A percentile compares a stretch with the other conserved stretches of the same genome.
Evolutionary conservation across 2,797 vertebrate species (phyloP).

Genomic region (Falco concolor): DNA sequence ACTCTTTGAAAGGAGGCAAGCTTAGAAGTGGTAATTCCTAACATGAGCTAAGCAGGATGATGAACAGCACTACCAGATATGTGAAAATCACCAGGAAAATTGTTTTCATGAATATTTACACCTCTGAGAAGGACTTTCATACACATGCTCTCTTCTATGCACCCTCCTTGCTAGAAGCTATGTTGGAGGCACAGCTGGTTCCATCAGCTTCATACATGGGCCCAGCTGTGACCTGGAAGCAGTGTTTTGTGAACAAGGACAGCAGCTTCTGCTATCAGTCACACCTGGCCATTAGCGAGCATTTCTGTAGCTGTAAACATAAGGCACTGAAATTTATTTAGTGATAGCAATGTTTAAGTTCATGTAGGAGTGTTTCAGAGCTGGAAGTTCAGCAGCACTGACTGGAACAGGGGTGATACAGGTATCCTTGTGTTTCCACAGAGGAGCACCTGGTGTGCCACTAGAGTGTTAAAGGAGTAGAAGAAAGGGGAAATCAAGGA

Average conservation of each 20-base stretch:
- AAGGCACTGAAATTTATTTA: background rate
- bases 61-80: background rate
- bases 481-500: background rate
- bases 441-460: background rate
- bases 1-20: background rate
- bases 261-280: background rate
- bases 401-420: background rate
- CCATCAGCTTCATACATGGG: background rate
- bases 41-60: background rate
- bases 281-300: background rate
- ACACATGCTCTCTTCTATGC: rapidly evolving
- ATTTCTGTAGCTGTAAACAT: background rate
- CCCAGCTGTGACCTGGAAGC: background rate
- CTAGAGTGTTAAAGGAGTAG: background rate
- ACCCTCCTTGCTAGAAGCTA: background rate
- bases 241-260: background rate
- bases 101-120: background rate
- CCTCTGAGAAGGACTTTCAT: background rate
- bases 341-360: background rate
- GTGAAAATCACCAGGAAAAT: background rate
- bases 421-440: background rate
- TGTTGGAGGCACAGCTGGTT: background rate
- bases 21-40: background rate
- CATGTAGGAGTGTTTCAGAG: background rate
- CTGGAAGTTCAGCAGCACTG: background rate